Conservation (phyloP, 2,888 invertebrate genomes). For the Timema cristinae region DNA sequence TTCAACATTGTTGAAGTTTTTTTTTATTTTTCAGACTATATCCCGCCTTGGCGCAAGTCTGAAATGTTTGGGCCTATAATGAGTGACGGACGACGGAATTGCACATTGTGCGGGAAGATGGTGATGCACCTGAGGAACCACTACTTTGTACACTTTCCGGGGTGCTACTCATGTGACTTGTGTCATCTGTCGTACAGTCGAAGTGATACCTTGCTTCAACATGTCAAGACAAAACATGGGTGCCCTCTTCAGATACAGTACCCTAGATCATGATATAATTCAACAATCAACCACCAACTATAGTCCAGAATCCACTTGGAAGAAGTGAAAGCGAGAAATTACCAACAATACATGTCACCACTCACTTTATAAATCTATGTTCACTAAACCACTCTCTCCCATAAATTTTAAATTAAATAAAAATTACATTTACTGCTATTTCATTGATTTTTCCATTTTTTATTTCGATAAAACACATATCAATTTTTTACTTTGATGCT, state of each 20-base stretch:
- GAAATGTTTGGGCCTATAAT: slow-evolving; percentile 57
- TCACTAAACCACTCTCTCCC: too few species aligned
- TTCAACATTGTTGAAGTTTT: not conserved
- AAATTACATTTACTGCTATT: too few species aligned
- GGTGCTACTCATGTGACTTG: slow-evolving; percentile 54
- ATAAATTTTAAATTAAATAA: too few species aligned
- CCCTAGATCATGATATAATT: too few species aligned
- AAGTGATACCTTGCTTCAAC: slow-evolving; percentile 55
- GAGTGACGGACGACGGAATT: slow-evolving; percentile 55
- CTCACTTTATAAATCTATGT: too few species aligned
- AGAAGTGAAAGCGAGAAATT: too few species aligned
- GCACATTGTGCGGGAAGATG: slow-evolving; percentile 57
- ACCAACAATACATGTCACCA: too few species aligned
- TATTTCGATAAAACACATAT: too few species aligned
- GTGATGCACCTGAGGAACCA: slow-evolving; percentile 59
- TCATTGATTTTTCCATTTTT: too few species aligned
- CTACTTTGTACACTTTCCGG: slow-evolving; percentile 59
- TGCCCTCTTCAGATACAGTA: not conserved
- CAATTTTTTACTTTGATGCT: too few species aligned
- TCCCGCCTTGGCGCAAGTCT: slow-evolving; percentile 49
- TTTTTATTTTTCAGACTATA: slow-evolving; percentile 17
- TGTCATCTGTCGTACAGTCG: slow-evolving; percentile 58
- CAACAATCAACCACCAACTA: too few species aligned
- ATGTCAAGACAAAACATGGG: slow-evolving; percentile 55
- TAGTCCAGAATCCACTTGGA: too few species aligned